phyloP scores from a whole-genome alignment of 2,797 vertebrate genomes.

The Centropyge bicolor region DNA sequence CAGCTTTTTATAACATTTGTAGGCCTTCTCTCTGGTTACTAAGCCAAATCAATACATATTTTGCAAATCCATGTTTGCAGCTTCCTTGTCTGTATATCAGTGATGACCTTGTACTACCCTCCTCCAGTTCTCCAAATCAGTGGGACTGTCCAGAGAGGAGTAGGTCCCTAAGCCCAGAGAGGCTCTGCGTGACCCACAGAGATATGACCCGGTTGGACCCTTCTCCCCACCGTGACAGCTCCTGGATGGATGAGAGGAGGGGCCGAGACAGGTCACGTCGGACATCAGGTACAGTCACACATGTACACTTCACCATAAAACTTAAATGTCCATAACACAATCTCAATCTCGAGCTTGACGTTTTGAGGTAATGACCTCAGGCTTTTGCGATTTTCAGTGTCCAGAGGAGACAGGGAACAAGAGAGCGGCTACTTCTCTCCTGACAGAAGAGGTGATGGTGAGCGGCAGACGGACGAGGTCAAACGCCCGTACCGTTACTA shows the following conservation, averaged over 20 bases:
- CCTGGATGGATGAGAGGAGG: constrained; percentile 81
- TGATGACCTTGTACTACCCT: constrained; percentile 12
- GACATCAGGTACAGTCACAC: constrained; percentile 75
- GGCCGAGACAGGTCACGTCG: constrained; percentile 75
- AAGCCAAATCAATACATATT: neutral
- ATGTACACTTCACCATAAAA: neutral
- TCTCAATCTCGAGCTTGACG: neutral
- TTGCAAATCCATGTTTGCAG: neutral
- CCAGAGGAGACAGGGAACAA: constrained; percentile 74
- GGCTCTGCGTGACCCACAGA: constrained; percentile 41
- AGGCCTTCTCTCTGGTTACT: neutral
- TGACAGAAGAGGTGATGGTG: constrained; percentile 75
- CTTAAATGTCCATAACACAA: neutral
- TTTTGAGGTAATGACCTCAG: constrained; percentile 7
- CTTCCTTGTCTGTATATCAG: neutral
- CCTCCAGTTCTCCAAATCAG: constrained; percentile 59
- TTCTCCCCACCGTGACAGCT: constrained; percentile 66
- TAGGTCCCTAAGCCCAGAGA: constrained; percentile 57
- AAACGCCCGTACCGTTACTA: constrained; percentile 72
- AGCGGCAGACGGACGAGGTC: constrained; percentile 66
- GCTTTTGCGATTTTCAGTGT: constrained; percentile 67
- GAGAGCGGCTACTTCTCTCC: constrained; percentile 86
- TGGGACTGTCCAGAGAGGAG: constrained; percentile 43
- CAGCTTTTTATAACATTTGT: neutral
- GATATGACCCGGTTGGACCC: constrained; percentile 84